Base-by-base conservation (phyloP, 2,113 vertebrate genomes). In the Rhabdomys dilectus region DNA sequence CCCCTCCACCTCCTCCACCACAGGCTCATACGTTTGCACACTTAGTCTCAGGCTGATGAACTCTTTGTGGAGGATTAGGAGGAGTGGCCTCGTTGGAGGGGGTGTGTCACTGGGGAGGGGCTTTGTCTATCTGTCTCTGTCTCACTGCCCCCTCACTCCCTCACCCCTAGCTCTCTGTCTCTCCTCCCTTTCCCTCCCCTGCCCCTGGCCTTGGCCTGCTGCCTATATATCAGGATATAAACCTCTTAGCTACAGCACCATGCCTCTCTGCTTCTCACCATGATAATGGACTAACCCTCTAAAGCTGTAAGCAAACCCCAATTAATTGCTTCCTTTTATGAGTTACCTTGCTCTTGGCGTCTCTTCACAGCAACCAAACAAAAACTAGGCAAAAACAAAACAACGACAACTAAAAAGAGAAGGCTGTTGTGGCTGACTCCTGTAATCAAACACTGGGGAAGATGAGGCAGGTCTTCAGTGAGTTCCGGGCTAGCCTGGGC, bases 91-190 rank as follows among this genome's bases (percentile, higher is more conserved):
- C 21, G 45, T 36, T 80, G 15, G 7, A 78, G 26, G 45, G 58
- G 11, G 36, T 82, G 22, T 39, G 53, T 26, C 22, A 13, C 34
- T 81, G 21, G 78, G 10, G 10, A 56, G 24, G 19, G 78, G 34
- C 12, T 81, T 39, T 39, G 53, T 60, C 48, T 51, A 7, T 75
- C 75, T 36, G 66, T 68, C 29, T n/a, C 16, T n/a, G 7, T 73
- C 19, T 73, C n/a, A 39, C 8, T 39, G 19, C 34, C 5, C 9
- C 29, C 24, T 48, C 22, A 5, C 5, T 16, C 42, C 13, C 42
- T 12, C n/a, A 5, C 8, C 11, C 62, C 62, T 8, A 8, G 0
- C 60, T 8, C 26, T 2, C 8, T 31, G 7, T 11, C 29, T 29
- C 68, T 7, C 66, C 15, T 6, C 58, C 58, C 58, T 6, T 58